phyloP scores from a whole-genome alignment of 2,113 vertebrate genomes.

The Pachyramphus minor region DNA sequence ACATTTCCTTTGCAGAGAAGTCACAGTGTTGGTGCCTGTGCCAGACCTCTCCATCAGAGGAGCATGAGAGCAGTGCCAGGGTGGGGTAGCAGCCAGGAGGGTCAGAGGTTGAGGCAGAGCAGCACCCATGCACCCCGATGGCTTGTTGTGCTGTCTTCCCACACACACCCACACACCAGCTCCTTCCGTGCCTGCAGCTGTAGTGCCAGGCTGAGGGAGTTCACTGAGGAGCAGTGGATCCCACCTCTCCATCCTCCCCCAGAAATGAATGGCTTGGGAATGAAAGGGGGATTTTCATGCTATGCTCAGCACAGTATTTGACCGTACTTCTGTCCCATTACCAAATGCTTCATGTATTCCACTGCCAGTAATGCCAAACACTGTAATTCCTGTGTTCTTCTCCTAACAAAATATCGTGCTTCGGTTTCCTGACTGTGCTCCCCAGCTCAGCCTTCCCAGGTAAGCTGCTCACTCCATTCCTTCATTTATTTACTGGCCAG shows the following conservation, averaged over 20 bases:
- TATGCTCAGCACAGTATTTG: neutral
- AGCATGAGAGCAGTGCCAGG: neutral
- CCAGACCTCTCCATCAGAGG: neutral
- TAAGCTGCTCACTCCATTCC: neutral
- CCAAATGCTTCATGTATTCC: neutral
- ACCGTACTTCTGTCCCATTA: neutral
- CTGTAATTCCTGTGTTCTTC: conserved; percentile 3
- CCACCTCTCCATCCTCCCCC: neutral
- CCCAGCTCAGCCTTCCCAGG: neutral
- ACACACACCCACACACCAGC: too few species aligned
- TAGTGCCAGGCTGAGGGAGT: neutral
- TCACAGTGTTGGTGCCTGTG: neutral
- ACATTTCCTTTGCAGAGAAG: neutral
- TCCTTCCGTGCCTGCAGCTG: neutral
- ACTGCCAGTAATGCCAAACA: neutral
- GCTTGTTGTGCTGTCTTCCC: neutral
- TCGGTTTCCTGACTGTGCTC: neutral
- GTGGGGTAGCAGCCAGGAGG: neutral
- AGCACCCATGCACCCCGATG: fast-evolving
- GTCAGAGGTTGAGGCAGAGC: neutral
- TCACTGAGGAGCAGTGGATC: neutral
- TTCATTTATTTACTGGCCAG: neutral
- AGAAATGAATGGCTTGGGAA: neutral
- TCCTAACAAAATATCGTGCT: neutral
- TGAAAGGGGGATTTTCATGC: neutral